Conservation (phyloP, 2,797 vertebrate species). For the Parauchenoglanis punctatus region DNA sequence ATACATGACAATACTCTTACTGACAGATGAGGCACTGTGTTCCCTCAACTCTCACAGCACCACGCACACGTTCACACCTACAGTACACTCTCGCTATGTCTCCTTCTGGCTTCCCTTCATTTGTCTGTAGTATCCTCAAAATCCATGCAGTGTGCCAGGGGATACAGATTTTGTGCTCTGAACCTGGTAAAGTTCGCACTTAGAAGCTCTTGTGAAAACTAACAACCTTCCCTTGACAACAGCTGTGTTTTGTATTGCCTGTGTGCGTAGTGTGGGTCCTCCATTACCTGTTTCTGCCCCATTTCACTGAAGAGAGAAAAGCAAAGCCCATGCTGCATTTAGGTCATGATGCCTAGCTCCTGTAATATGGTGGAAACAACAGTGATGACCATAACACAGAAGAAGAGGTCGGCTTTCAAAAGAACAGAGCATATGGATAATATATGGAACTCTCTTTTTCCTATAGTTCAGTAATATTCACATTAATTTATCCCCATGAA, state of each 20-base stretch:
- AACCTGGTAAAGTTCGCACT: background rate
- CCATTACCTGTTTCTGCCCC: constrained; percentile 49
- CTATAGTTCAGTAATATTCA: background rate
- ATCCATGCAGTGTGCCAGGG: too few species aligned
- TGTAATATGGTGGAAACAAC: constrained; percentile 60
- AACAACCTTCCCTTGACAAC: constrained; percentile 44
- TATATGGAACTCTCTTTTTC: background rate
- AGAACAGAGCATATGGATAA: constrained; percentile 4
- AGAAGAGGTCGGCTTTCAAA: constrained; percentile 47
- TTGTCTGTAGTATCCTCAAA: background rate
- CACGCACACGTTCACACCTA: background rate
- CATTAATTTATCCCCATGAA: too few species aligned
- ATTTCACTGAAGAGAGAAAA: constrained; percentile 41
- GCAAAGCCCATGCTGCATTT: constrained; percentile 23
- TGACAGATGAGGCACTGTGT: background rate
- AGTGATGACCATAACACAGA: constrained; percentile 55
- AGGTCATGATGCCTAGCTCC: constrained; percentile 26
- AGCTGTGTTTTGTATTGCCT: constrained; percentile 30
- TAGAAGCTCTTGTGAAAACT: constrained; percentile 25
- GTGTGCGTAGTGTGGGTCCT: constrained; percentile 28
- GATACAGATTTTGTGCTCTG: background rate
- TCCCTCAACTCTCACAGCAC: constrained; percentile 6
- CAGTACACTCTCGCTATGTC: background rate
- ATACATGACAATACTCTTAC: background rate
- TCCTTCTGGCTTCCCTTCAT: background rate